Conservation (phyloP, 2,888 invertebrate species). For the Anthoptus insignis region DNA sequence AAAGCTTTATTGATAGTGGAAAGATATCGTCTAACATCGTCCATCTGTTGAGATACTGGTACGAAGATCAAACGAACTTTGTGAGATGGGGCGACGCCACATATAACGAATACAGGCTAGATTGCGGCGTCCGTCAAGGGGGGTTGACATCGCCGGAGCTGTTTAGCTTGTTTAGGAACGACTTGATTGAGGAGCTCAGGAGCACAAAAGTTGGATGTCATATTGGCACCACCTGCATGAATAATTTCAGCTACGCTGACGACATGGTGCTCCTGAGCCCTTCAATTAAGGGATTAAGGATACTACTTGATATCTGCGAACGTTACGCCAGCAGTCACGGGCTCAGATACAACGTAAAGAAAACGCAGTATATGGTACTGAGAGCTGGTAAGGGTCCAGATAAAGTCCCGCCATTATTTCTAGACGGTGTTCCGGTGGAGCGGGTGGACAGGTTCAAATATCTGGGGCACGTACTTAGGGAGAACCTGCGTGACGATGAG, state of each 20-base stretch:
- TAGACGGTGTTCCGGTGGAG: conserved; percentile 1
- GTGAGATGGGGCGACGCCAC: no score
- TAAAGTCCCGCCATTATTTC: conserved; percentile 4
- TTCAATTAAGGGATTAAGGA: conserved; percentile 4
- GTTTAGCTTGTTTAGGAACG: conserved; percentile 35
- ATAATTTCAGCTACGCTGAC: conserved; percentile 37
- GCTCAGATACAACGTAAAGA: conserved; percentile 19
- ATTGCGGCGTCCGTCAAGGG: conserved; percentile 42
- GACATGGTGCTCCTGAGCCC: conserved; percentile 18
- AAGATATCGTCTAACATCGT: no score
- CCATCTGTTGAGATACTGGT: no score
- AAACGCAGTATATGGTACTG: conserved; percentile 21
- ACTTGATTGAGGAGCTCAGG: conserved; percentile 35
- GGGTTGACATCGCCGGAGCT: conserved; percentile 36
- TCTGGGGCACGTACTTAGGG: conserved; percentile 29
- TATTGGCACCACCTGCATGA: conserved; percentile 22
- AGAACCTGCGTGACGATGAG: conserved; percentile 25
- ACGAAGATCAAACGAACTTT: no score
- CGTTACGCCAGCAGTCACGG: conserved; percentile 12
- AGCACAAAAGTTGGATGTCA: conserved; percentile 33
- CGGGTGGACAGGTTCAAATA: conserved; percentile 23
- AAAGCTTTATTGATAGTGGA: no score
- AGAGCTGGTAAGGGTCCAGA: conserved; percentile 25
- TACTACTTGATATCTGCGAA: conserved; percentile 26
- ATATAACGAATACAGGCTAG: conserved; percentile 13